Evolutionary conservation across 2,888 invertebrate species (phyloP).

Genomic region (Quadroppia sp.): DNA sequence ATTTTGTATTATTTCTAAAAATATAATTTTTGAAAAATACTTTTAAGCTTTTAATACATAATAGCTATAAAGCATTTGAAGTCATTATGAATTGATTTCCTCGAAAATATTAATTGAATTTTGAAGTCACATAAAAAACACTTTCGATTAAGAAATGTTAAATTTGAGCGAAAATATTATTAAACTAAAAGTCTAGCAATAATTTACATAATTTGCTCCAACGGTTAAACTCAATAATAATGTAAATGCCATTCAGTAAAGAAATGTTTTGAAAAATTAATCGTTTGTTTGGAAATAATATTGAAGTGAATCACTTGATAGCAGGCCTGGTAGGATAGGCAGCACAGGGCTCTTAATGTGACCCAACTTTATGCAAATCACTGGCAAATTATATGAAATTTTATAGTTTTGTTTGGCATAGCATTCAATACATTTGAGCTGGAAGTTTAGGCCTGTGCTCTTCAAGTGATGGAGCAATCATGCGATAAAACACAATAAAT

Average conservation of each 20-base stretch:
- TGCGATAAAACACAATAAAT: constrained; percentile 15
- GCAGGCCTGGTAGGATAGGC: constrained; percentile 2
- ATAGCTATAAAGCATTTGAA: not conserved
- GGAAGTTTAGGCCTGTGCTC: not conserved
- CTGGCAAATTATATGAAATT: not conserved
- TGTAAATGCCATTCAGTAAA: not conserved
- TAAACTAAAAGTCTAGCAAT: not conserved
- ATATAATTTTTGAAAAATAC: no score
- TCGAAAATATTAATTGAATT: not conserved
- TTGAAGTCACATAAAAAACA: not conserved
- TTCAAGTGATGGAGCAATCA: constrained; percentile 30
- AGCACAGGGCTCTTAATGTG: constrained; percentile 14
- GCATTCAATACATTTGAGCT: not conserved
- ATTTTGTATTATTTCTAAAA: no score
- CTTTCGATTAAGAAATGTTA: not conserved
- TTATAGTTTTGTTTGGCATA: not conserved
- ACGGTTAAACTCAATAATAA: not conserved
- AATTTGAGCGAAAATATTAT: not conserved
- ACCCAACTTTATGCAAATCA: constrained; percentile 34
- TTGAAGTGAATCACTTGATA: constrained; percentile 20
- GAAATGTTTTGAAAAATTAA: constrained; percentile 1
- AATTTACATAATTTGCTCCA: constrained; percentile 16
- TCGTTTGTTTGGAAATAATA: constrained; percentile 20
- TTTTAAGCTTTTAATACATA: no score
- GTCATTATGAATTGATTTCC: not conserved